Base-by-base conservation (phyloP, 2,888 invertebrate species). In the Trichacis sp. region DNA sequence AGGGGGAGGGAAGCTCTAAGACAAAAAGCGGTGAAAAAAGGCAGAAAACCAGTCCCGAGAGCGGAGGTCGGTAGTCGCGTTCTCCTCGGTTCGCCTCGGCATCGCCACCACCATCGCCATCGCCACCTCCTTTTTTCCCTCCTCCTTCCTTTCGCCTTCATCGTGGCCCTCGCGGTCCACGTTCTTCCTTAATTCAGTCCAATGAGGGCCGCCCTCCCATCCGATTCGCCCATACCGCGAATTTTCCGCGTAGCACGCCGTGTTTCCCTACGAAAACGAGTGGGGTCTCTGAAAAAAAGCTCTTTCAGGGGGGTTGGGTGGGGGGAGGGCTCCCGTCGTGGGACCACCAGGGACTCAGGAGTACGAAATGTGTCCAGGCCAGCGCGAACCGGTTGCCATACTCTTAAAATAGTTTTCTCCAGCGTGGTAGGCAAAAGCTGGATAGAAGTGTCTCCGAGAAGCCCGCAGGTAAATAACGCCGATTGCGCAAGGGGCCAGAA, bases 161-260 rank as follows among this genome's bases (percentile, higher is more conserved):
- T 36, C 59, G 20, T 55, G 53, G 71, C 74, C 74, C 76, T 70
- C 77, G 77, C n/a, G 8, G 74, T 77, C 77, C 76, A 75, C 67
- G 64, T 64, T 79, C 78, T 79, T 79, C 77, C 80, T 79, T 77
- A 73, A 77, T 80, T 80, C 80, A 81, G 79, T 81, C 76, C 76
- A 79, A 79, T 80, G 75, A 78, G 79, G 76, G 73, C 70, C 75
- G 75, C 73, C 77, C 73, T 72, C 74, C 74, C 71, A 77, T 77
- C 76, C 77, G 74, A 73, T 71, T 74, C 68, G 63, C n/a, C n/a
- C n/a, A n/a, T n/a, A n/a, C n/a, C n/a, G n/a, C n/a, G n/a, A n/a
- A n/a, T n/a, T n/a, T n/a, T n/a, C n/a, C n/a, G n/a, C n/a, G n/a
- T n/a, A n/a, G n/a, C n/a, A n/a, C n/a, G n/a, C n/a, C n/a, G n/a